Base-by-base conservation (phyloP, 1,140 invertebrate genomes). In the Pogonomyrmex californicus region DNA sequence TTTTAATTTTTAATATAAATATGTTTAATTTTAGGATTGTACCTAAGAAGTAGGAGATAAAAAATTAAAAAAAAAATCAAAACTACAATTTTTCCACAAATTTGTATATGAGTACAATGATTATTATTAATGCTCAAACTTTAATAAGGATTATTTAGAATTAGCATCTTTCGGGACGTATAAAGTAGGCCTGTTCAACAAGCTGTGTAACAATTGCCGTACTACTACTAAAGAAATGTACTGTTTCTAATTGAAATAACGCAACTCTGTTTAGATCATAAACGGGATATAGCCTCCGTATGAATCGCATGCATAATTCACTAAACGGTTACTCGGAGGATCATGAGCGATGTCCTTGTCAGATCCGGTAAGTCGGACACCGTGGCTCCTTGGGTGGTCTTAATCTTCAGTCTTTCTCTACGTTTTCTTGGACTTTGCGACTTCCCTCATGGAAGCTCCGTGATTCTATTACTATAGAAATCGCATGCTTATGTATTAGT, bases 341-440 rank as follows among this genome's bases (percentile, higher is more conserved):
- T 78, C 41, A 58, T 68, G 60, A 78, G 36, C 49, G 38, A 86
- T 86, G 36, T 86, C 38, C 83, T 86, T 86, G 83, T 86, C 75
- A 66, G 47, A 86, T 66, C 47, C 36, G 41, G 49, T 79, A 86
- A 86, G 49, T 86, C 62, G 60, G 73, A 85, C 73, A 85, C 58
- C 36, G 41, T 58, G 60, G n/a, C 82, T 62, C 70, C 71, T 85
- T 85, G 82, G 82, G 82, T 85, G 82, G 71, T 77, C 82, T 85
- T 77, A 75, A 75, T 65, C 60, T 85, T 75, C 49, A 51, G 54
- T 54, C 58, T 75, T 41, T 73, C 23, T 23, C 23, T 23, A 23
- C 38, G 17, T 73, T 83, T 85, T 41, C 70, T 51, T 62, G 38
- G 38, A 47, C n/a, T 85, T 44, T 9, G 54, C 9, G 30, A 76